phyloP scores from a whole-genome alignment of 1,140 invertebrate species.

The Apolygus lucorum region DNA sequence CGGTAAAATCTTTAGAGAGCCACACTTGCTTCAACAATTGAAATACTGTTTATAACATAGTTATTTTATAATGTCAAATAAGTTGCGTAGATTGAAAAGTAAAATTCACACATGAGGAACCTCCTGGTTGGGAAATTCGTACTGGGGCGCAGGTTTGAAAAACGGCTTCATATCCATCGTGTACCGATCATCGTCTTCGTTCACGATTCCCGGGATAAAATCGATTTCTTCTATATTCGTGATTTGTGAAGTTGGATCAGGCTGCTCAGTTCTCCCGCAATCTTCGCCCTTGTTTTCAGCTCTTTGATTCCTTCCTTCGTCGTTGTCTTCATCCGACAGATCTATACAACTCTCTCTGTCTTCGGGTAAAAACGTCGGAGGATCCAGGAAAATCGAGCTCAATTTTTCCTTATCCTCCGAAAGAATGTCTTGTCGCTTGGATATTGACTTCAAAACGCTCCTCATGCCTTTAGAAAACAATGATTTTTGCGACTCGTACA shows the following conservation, averaged over 20 bases:
- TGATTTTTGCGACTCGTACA: neutral
- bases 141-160: too few relatives aligned
- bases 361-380: conserved; percentile 5
- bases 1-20: too few relatives aligned
- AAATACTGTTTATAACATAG: too few relatives aligned
- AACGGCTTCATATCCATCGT: neutral
- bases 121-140: too few relatives aligned
- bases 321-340: neutral
- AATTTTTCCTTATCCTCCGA: neutral
- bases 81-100: too few relatives aligned
- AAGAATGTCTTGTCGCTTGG: neutral
- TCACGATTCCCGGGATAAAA: neutral
- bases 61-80: too few relatives aligned
- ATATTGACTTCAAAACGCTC: neutral
- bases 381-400: neutral
- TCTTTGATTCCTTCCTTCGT: too few relatives aligned
- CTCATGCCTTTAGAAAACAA: neutral
- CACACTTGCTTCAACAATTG: too few relatives aligned
- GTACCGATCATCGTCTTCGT: neutral
- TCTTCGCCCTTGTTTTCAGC: neutral
- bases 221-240: neutral
- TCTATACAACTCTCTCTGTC: neutral
- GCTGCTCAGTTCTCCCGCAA: neutral
- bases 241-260: neutral
- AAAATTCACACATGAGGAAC: too few relatives aligned